Conservation (phyloP, 1,140 invertebrate genomes). For the Belonocnema kinseyi region DNA sequence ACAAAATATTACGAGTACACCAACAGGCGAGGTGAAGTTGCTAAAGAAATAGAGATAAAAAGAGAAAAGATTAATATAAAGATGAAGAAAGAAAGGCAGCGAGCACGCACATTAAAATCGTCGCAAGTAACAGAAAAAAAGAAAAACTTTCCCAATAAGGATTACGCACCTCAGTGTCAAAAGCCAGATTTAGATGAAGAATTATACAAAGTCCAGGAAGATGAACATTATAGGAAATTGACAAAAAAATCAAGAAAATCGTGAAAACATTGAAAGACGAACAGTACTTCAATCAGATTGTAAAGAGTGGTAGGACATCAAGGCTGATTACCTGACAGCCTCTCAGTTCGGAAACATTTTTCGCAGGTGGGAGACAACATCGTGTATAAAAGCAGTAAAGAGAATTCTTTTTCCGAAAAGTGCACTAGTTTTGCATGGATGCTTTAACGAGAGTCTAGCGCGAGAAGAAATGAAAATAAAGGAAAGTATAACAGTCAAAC, state of each 20-base stretch:
- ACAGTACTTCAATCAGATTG: background rate
- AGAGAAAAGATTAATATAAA: no score
- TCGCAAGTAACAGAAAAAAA: no score
- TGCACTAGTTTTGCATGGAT: no score
- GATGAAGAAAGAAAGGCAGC: no score
- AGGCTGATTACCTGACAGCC: background rate
- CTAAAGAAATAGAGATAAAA: no score
- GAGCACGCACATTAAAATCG: no score
- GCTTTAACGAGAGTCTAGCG: no score
- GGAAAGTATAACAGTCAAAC: no score
- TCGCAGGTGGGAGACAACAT: background rate
- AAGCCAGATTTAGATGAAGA: background rate
- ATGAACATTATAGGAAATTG: background rate
- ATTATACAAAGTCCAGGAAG: background rate
- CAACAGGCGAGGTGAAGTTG: no score
- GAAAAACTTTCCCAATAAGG: background rate
- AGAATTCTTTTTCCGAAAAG: background rate
- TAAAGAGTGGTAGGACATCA: background rate
- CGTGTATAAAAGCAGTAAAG: background rate
- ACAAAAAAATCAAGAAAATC: background rate
- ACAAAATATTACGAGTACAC: no score
- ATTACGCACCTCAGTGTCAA: background rate
- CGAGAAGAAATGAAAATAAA: no score
- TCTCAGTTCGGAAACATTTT: background rate
- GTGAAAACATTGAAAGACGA: background rate